Percentiles rank a stretch among this genome's conserved stretches.
Evolutionary conservation across 1,140 invertebrate species (phyloP).

Genomic region (Lucilia cuprina): DNA sequence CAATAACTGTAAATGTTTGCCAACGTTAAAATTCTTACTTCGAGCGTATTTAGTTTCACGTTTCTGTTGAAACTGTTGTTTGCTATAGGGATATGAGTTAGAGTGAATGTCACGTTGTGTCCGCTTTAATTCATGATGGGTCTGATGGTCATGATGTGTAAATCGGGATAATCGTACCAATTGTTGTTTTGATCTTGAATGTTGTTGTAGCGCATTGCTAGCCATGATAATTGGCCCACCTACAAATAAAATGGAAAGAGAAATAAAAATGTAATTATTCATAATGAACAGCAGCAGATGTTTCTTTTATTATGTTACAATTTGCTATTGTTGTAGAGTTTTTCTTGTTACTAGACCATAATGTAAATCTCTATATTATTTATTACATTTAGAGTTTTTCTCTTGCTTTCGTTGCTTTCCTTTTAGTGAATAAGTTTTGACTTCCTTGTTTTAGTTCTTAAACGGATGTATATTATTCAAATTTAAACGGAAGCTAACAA

Average conservation of each 20-base stretch:
- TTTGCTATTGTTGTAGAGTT: neutral
- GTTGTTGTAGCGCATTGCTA: constrained; percentile 29
- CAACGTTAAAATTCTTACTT: neutral
- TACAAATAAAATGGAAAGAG: neutral
- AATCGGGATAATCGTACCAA: neutral
- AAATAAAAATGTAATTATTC: neutral
- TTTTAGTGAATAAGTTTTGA: neutral
- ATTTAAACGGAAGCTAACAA: constrained; percentile 26
- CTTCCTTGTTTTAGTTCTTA: neutral
- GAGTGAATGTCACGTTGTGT: neutral
- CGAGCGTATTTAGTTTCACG: neutral
- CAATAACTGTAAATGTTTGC: neutral
- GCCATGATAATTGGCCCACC: constrained; percentile 37
- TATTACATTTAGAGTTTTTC: no score
- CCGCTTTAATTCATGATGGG: neutral
- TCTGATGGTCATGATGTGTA: neutral
- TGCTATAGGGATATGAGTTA: neutral
- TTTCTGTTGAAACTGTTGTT: neutral
- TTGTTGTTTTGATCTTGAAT: constrained; percentile 25
- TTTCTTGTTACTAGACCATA: neutral
- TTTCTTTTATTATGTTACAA: neutral
- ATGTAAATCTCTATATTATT: no score
- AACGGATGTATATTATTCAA: constrained; percentile 16
- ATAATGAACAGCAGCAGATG: neutral
- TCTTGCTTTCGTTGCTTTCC: neutral